Conservation (phyloP, 1,140 invertebrate species). For the Atta cephalotes region DNA sequence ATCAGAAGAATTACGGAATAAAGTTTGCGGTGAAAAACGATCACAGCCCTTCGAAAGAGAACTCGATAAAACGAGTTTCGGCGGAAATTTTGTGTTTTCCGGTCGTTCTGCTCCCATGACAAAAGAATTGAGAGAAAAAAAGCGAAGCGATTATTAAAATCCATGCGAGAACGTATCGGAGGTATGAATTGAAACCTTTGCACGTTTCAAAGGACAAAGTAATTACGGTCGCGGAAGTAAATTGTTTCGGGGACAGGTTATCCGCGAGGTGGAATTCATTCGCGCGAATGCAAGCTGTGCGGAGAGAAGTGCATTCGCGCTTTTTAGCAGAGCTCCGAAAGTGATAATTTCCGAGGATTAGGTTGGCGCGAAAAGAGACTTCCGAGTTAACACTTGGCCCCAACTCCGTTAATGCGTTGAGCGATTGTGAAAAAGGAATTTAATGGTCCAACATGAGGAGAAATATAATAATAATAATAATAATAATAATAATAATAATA, state of each 20-base stretch:
- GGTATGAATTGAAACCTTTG: not conserved
- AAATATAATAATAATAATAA: conserved; percentile 10
- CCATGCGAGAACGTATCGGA: not conserved
- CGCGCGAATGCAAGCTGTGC: no score
- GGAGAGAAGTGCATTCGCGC: not conserved
- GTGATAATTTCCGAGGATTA: conserved; percentile 43
- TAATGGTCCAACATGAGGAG: conserved; percentile 4
- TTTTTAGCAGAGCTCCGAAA: conserved; percentile 5
- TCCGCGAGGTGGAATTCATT: not conserved
- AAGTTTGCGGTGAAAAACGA: not conserved
- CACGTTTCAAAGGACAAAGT: not conserved
- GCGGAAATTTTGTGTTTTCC: not conserved
- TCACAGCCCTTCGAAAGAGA: not conserved
- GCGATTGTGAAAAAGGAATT: not conserved
- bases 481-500: no score
- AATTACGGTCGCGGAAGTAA: conserved; percentile 21
- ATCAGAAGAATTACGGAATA: not conserved
- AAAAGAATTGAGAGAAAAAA: not conserved
- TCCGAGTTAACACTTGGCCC: conserved; percentile 19
- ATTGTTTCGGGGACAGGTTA: conserved; percentile 17
- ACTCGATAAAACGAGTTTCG: not conserved
- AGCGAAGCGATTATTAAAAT: conserved; percentile 35
- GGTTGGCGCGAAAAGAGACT: conserved; percentile 8
- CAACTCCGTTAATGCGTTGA: not conserved
- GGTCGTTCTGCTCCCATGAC: not conserved